Percentiles rank a stretch among this genome's conserved stretches.
phyloP scores from a whole-genome alignment of 2,797 vertebrate genomes.

The Melanotaenia trifasciata region DNA sequence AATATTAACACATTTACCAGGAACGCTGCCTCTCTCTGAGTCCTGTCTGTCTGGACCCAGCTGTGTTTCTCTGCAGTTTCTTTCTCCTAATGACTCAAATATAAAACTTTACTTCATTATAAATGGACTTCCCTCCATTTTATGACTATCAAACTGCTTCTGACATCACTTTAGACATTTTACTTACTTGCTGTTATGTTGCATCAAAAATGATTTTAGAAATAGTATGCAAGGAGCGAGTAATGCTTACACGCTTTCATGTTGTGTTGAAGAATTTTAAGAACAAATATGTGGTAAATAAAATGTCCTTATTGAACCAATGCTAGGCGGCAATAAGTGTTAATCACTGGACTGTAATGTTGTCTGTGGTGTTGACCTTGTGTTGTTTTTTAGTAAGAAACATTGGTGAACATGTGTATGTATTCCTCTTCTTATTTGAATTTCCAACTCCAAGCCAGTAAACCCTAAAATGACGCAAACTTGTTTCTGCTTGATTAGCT shows the following conservation, averaged over 20 bases:
- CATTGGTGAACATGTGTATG: not conserved
- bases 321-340: too few species aligned
- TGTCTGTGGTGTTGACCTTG: too few species aligned
- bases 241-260: too few species aligned
- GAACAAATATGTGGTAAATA: too few species aligned
- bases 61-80: not conserved
- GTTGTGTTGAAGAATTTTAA: too few species aligned
- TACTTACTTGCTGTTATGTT: too few species aligned
- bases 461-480: slow-evolving; percentile 1
- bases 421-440: not conserved
- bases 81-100: not conserved
- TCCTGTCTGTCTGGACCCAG: not conserved
- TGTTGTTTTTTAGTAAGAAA: not conserved
- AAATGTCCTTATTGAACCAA: too few species aligned
- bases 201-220: too few species aligned
- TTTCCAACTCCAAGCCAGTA: not conserved
- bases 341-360: too few species aligned
- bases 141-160: too few species aligned
- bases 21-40: not conserved
- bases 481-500: slow-evolving; percentile 3
- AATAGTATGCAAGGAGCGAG: too few species aligned
- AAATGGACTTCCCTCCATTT: not conserved
- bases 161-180: too few species aligned
- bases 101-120: not conserved
- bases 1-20: not conserved